These are phyloP conservation scores for Cetonia aurata DNA, from an alignment of 2,888 invertebrate species.

Conservation along the genomic window DNA sequence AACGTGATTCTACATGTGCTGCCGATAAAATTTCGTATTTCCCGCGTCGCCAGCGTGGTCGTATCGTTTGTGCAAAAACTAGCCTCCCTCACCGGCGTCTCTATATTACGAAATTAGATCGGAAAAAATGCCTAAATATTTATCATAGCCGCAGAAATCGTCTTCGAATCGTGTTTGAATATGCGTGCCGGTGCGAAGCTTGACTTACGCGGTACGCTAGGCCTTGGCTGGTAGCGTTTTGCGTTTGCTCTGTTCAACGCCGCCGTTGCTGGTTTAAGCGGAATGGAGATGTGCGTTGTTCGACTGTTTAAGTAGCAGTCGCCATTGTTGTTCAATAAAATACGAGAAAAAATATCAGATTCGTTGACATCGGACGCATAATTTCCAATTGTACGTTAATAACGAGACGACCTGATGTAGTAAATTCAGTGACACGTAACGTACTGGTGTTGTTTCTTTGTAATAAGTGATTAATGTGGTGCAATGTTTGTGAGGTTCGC, in stretches of 20 bases:
- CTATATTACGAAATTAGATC: conserved; percentile 1
- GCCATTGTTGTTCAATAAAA: conserved; percentile 66
- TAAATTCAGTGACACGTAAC: conserved; percentile 49
- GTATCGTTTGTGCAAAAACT: conserved; percentile 18
- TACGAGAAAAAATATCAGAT: conserved; percentile 54
- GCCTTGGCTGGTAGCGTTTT: conserved; percentile 57
- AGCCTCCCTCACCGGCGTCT: conserved; percentile 13
- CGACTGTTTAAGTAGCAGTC: conserved; percentile 64
- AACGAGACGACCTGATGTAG: conserved; percentile 17
- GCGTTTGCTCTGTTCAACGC: conserved; percentile 62
- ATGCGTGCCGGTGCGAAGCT: conserved; percentile 24
- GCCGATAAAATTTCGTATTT: conserved; percentile 11
- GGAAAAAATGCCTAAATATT: conserved; percentile 18
- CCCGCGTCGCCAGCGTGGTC: conserved; percentile 11
- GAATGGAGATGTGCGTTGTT: conserved; percentile 64
- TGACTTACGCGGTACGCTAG: conserved; percentile 47
- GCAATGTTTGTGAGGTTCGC: conserved; percentile 66
- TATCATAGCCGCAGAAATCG: background rate
- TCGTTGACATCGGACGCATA: conserved; percentile 27
- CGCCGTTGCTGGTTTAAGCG: conserved; percentile 58
- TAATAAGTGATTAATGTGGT: conserved; percentile 63
- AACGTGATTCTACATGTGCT: background rate
- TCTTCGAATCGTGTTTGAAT: background rate
- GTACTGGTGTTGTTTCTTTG: conserved; percentile 53
- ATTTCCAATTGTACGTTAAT: conserved; percentile 17